Evolutionary conservation across 53 echinoderm and acorn worm genomes (phyloP).

Genomic region (Actinopyga echinites): DNA sequence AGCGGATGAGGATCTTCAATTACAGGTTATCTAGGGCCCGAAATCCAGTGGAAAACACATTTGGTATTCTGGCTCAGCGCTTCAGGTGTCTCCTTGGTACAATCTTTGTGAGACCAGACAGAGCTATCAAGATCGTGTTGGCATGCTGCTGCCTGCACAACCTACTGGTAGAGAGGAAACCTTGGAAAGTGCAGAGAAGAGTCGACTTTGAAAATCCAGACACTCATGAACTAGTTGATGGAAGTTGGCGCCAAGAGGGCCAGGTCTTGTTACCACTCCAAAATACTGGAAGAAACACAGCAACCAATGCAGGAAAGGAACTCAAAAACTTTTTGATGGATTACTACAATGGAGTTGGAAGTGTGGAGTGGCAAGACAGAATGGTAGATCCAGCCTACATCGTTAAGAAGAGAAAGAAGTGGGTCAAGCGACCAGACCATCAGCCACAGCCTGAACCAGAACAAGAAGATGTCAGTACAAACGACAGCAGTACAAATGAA

Average conservation of each 20-base stretch:
- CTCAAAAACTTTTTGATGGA: background rate
- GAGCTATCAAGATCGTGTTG: constrained; percentile 16
- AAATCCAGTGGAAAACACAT: background rate
- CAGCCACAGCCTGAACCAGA: background rate
- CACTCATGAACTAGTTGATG: background rate
- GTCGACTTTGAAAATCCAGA: background rate
- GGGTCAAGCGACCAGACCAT: background rate
- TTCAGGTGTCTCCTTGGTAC: background rate
- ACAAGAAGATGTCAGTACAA: background rate
- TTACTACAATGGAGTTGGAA: background rate
- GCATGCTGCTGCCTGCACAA: constrained; percentile 46
- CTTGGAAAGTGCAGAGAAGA: constrained; percentile 2
- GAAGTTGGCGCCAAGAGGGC: background rate
- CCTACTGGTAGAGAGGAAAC: constrained; percentile 4
- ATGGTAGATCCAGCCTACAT: background rate
- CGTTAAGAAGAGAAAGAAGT: background rate
- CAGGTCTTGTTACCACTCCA: background rate
- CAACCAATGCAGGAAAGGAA: background rate
- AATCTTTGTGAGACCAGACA: constrained; percentile 15
- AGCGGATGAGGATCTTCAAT: background rate
- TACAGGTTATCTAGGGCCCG: background rate
- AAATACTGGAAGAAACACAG: background rate
- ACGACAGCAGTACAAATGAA: background rate
- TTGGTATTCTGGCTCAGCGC: background rate
- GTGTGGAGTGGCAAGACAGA: background rate